Percentiles rank a stretch among this genome's conserved stretches.
These are phyloP conservation scores for Leptinotarsa haldemani DNA, from an alignment of 2,888 invertebrate species.

Conservation along the genomic window DNA sequence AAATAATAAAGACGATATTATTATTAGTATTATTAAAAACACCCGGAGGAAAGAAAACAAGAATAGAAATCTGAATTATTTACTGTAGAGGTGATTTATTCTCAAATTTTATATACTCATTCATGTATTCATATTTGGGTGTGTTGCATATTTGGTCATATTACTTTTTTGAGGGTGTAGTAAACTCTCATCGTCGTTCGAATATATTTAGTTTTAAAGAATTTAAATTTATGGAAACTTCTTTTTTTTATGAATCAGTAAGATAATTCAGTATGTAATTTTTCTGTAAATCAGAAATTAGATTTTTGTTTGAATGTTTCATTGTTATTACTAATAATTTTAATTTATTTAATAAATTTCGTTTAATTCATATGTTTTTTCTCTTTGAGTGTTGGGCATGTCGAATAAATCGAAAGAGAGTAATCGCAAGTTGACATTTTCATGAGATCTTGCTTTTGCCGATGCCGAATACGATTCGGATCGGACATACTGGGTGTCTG, in stretches of 20 bases:
- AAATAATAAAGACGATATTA: no score
- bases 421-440: not conserved
- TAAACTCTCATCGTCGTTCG: no score
- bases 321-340: not conserved
- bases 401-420: not conserved
- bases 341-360: not conserved
- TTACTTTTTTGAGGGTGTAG: no score
- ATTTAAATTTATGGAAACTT: not conserved
- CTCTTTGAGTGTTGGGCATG: not conserved
- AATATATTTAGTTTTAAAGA: no score
- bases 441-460: not conserved
- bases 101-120: no score
- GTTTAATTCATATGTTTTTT: not conserved
- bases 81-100: no score
- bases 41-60: no score
- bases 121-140: no score
- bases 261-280: not conserved
- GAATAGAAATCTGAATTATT: no score
- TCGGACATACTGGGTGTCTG: not conserved
- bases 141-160: no score
- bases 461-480: no score
- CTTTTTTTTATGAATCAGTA: not conserved
- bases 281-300: not conserved
- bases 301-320: not conserved
- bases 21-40: no score